Evolutionary conservation across 2,113 vertebrate genomes (phyloP), one percentile per base, ranked within the genome.

Genomic region (Eleginops maclovinus): DNA sequence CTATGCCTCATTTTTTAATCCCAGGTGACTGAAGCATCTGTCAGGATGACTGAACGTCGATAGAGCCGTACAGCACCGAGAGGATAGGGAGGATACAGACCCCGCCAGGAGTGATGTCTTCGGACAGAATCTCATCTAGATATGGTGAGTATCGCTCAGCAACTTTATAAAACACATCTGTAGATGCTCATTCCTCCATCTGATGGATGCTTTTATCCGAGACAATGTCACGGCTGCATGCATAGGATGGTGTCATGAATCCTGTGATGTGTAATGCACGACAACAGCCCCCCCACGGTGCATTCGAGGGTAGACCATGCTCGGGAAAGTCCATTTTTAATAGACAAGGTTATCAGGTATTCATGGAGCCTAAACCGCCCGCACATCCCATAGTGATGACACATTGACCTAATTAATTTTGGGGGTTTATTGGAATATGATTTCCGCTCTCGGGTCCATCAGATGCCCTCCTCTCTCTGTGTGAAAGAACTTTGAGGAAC

Each of bases 21-120:
- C 87, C 84, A 73, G 81, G 81, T 87, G 89, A 91, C 90, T 84
- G 82, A 83, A 87, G 69, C 89, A 89, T 93, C 84, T 79, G 88
- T 91, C 89, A 91, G 87, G 70, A 63, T 82, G 88, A 92, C 90
- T 87, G 88, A 89, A 90, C 8, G 81, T 90, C 88, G 81, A 91
- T 91, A 67, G 76, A 81, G 89, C 59, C 13, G 68, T 75, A 50
- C 77, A 24, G 66, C 65, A 26, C 61, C 59, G 60, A 69, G 9
- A 49, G 77, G 79, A 65, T 46, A n/a, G 72, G 75, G 4, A 15
- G 49, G 70, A 64, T 75, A 66, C 72, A 88, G 78, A 87, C 85
- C 67, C 70, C 54, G 55, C 16, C 66, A 79, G 85, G 74, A 90
- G 79, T 69, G 91, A 91, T 87, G 90, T 56, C 84, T 78, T 9